phyloP scores from a whole-genome alignment of 2,797 vertebrate species.

The Trichosurus vulpecula region DNA sequence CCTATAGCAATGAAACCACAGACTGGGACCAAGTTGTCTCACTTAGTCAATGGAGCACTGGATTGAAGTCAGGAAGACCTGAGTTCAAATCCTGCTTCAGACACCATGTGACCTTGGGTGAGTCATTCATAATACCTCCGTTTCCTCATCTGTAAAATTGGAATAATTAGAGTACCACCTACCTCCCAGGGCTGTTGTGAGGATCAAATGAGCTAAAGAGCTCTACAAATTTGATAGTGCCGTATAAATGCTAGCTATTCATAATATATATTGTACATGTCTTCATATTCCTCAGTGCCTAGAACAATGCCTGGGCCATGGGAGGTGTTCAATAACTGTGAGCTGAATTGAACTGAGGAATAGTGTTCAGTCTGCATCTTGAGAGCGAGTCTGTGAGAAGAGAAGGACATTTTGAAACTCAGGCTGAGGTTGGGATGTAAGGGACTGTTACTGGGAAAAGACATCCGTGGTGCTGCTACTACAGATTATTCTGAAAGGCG shows the following conservation, averaged over 20 bases:
- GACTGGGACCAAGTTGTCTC: neutral
- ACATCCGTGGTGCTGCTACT: neutral
- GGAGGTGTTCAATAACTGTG: neutral
- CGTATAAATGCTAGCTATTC: neutral
- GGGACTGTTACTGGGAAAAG: neutral
- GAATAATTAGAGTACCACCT: neutral
- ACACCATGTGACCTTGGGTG: neutral
- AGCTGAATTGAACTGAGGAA: neutral
- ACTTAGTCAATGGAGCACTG: neutral
- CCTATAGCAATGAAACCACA: neutral
- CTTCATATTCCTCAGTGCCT: neutral
- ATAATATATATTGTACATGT: neutral
- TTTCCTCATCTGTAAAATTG: slow-evolving; percentile 1
- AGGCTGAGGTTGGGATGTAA: neutral
- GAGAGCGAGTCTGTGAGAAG: neutral
- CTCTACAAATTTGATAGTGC: neutral
- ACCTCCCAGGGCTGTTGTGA: neutral
- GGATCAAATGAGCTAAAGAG: neutral
- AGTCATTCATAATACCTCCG: slow-evolving; percentile 7
- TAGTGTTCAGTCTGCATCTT: neutral
- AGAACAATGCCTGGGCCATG: neutral
- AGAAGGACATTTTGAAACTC: neutral
- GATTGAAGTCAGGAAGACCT: neutral
- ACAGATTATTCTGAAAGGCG: neutral
- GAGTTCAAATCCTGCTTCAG: neutral